Percentiles rank a stretch among this genome's conserved stretches.
These are phyloP conservation scores for Xestia sexstrigata DNA, from an alignment of 2,888 invertebrate species.

Conservation along the genomic window DNA sequence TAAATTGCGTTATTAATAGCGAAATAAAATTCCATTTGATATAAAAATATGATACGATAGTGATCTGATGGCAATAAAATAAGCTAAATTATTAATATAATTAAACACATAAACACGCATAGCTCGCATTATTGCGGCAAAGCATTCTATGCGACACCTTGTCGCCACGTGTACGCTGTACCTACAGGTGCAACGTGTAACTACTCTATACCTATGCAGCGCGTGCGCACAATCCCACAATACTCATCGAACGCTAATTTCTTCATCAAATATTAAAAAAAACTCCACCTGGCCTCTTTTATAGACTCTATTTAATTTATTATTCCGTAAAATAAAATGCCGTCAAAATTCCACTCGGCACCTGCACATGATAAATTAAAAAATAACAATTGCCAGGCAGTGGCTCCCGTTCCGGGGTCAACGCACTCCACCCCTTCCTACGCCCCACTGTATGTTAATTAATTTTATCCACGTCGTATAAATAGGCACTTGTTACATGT, in stretches of 20 bases:
- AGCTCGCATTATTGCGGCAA: constrained; percentile 40
- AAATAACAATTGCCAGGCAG: constrained; percentile 68
- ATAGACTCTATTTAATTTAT: constrained; percentile 41
- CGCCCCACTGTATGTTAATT: constrained; percentile 73
- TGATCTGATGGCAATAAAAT: constrained; percentile 54
- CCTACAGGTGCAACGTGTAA: constrained; percentile 49
- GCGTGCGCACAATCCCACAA: constrained; percentile 47
- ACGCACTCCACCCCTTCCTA: constrained; percentile 71
- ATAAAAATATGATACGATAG: constrained; percentile 50
- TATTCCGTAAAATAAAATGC: constrained; percentile 56
- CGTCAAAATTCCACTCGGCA: constrained; percentile 62
- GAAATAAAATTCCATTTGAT: constrained; percentile 55
- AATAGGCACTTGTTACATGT: constrained; percentile 60
- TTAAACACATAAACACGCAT: constrained; percentile 50
- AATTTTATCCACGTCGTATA: constrained; percentile 70
- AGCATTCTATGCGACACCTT: constrained; percentile 51
- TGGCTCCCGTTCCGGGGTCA: constrained; percentile 70
- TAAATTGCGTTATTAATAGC: constrained; percentile 52
- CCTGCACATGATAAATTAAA: constrained; percentile 69
- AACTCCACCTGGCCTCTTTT: constrained; percentile 52
- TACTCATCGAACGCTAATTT: constrained; percentile 51
- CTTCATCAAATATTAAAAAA: constrained; percentile 51
- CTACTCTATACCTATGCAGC: constrained; percentile 22
- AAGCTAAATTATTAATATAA: constrained; percentile 56
- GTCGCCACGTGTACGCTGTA: constrained; percentile 47